Conservation (phyloP, 2,113 vertebrate genomes). For the Tenebrosternarchus preto region DNA sequence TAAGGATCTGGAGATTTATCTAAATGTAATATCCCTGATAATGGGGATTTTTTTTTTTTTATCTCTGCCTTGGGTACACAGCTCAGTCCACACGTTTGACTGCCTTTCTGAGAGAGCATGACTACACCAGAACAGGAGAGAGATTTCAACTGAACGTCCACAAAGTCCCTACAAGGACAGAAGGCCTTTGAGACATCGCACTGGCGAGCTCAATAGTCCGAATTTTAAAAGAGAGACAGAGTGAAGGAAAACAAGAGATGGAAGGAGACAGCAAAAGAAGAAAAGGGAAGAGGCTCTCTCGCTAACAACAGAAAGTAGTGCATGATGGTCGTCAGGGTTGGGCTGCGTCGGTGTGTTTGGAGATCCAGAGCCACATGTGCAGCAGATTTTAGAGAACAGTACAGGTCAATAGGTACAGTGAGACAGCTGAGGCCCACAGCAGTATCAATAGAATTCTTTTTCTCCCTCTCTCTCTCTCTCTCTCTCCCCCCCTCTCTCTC, state of each 20-base stretch:
- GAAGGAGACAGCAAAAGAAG: background rate
- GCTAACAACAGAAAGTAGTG: background rate
- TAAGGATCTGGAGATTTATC: conserved; percentile 4
- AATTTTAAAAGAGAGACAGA: conserved; percentile 10
- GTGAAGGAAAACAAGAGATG: background rate
- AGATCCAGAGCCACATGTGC: background rate
- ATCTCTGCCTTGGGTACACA: background rate
- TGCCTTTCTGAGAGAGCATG: conserved; percentile 15
- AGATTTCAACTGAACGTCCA: conserved; percentile 28
- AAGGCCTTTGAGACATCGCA: conserved; percentile 38
- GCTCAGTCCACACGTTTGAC: conserved; percentile 12
- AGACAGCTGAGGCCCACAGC: background rate
- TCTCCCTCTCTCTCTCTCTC: background rate
- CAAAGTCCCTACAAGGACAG: conserved; percentile 38
- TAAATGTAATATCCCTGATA: conserved; percentile 9
- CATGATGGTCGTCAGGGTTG: background rate
- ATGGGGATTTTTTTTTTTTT: background rate
- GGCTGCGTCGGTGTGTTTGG: background rate
- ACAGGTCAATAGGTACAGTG: background rate
- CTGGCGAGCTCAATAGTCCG: conserved; percentile 2
- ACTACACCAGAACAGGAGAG: conserved; percentile 13
- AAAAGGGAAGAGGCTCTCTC: background rate
- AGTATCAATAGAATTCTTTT: background rate
- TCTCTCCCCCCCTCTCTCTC: conserved; percentile 44
- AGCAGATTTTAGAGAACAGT: background rate